A percentile compares a stretch with the other conserved stretches of the same genome.
Evolutionary conservation across 2,888 invertebrate species (phyloP).

Genomic region (Apotomis betuletana): DNA sequence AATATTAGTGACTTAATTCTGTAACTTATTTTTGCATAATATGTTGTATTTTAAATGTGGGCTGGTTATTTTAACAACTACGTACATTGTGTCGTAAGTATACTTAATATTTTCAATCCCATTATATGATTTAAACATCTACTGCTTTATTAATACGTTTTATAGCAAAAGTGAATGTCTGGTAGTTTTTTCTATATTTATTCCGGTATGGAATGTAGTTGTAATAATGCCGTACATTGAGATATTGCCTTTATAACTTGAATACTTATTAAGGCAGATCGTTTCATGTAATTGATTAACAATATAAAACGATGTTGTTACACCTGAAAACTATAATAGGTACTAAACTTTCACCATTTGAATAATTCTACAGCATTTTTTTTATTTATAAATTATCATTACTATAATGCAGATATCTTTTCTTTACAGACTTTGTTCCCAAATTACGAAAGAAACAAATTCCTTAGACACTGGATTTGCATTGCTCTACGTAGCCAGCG

Average conservation of each 20-base stretch:
- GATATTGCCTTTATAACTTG: neutral
- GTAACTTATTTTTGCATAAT: conserved; percentile 50
- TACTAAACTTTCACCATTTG: conserved; percentile 43
- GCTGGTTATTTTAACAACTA: conserved; percentile 67
- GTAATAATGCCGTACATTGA: neutral
- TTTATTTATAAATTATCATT: neutral
- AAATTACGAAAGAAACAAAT: conserved; percentile 71
- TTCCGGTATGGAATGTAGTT: conserved; percentile 4
- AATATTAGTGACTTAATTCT: conserved; percentile 38
- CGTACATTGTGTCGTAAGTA: conserved; percentile 76
- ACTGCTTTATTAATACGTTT: neutral
- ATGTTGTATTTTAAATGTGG: conserved; percentile 78
- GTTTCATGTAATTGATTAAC: too few relatives aligned
- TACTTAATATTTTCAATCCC: conserved; percentile 13
- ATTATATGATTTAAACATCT: neutral
- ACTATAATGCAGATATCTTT: conserved; percentile 40
- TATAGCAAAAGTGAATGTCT: conserved; percentile 31
- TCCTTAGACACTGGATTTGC: conserved; percentile 75
- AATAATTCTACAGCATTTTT: conserved; percentile 6
- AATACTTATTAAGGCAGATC: neutral
- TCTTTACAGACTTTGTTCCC: conserved; percentile 73
- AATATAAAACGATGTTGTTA: too few relatives aligned
- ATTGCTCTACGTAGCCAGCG: conserved; percentile 75
- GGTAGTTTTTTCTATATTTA: conserved; percentile 13
- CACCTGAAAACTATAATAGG: too few relatives aligned